Evolutionary conservation across 2,888 invertebrate species (phyloP).

Genomic region (Sesia bembeciformis): DNA sequence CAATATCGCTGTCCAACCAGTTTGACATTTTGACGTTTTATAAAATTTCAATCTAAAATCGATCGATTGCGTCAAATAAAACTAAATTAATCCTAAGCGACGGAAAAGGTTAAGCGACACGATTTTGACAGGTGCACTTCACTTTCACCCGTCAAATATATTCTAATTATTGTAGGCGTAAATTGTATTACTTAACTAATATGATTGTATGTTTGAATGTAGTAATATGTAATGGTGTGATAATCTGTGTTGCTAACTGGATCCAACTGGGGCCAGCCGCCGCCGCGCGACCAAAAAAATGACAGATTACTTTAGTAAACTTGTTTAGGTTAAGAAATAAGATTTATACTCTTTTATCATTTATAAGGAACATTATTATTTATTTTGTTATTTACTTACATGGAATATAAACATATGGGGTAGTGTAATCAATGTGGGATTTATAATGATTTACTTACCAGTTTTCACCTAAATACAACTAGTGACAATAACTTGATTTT

Average conservation of each 20-base stretch:
- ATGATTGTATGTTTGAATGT: not conserved
- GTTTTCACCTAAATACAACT: too few species aligned
- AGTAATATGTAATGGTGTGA: not conserved
- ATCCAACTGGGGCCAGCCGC: not conserved
- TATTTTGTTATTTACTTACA: too few species aligned
- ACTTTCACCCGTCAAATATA: conserved; percentile 45
- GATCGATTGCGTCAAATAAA: conserved; percentile 5
- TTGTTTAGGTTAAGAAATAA: not conserved
- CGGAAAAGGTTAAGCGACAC: conserved; percentile 11
- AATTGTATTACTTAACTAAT: conserved; percentile 9
- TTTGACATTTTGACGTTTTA: not conserved
- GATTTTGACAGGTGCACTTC: conserved; percentile 15
- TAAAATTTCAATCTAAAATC: conserved; percentile 1
- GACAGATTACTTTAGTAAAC: not conserved
- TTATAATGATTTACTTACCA: too few species aligned
- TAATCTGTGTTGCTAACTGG: not conserved
- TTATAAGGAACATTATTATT: too few species aligned
- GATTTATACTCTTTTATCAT: too few species aligned
- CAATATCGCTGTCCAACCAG: not conserved
- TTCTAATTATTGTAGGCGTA: conserved; percentile 35
- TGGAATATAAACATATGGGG: too few species aligned
- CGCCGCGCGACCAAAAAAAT: not conserved
- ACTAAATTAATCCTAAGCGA: conserved; percentile 11
- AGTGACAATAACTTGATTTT: too few species aligned
- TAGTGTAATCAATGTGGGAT: too few species aligned